phyloP scores from a whole-genome alignment of 1,140 invertebrate genomes.

The Dendrolimus kikuchii region DNA sequence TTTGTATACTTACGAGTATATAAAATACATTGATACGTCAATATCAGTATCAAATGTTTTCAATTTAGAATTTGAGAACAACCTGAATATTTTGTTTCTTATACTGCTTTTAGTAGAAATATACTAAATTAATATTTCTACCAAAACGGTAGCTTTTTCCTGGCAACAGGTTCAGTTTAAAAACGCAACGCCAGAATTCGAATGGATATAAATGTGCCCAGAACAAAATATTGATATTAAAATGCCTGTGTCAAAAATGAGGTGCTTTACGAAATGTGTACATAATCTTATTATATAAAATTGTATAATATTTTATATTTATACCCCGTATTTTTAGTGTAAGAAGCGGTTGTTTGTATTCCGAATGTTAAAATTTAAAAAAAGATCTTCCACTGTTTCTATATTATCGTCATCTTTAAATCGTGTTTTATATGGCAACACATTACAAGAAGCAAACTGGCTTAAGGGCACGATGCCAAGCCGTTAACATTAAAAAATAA shows the following conservation, averaged over 20 bases:
- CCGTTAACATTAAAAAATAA: too few relatives aligned
- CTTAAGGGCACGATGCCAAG: too few relatives aligned
- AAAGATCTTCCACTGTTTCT: constrained; percentile 2
- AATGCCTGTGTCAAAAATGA: constrained; percentile 55
- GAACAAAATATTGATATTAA: constrained; percentile 38
- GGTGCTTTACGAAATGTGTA: constrained; percentile 54
- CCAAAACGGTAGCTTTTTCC: too few relatives aligned
- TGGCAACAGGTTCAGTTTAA: neutral
- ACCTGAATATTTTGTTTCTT: too few relatives aligned
- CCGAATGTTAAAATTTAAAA: constrained; percentile 28
- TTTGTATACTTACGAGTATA: too few relatives aligned
- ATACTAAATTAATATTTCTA: too few relatives aligned
- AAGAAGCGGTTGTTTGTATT: constrained; percentile 24
- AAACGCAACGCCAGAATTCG: neutral
- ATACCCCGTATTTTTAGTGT: constrained; percentile 28
- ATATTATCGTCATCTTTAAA: neutral
- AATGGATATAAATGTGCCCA: constrained; percentile 17
- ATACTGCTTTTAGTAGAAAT: too few relatives aligned
- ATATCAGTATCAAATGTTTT: too few relatives aligned
- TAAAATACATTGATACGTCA: too few relatives aligned
- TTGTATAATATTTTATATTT: constrained; percentile 29
- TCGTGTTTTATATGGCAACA: too few relatives aligned
- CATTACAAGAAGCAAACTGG: too few relatives aligned
- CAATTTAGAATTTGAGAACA: too few relatives aligned
- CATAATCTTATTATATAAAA: constrained; percentile 20